These are phyloP conservation scores for Pipistrellus pipistrellus DNA, from an alignment of 2,797 vertebrate species.

Conservation along the genomic window DNA sequence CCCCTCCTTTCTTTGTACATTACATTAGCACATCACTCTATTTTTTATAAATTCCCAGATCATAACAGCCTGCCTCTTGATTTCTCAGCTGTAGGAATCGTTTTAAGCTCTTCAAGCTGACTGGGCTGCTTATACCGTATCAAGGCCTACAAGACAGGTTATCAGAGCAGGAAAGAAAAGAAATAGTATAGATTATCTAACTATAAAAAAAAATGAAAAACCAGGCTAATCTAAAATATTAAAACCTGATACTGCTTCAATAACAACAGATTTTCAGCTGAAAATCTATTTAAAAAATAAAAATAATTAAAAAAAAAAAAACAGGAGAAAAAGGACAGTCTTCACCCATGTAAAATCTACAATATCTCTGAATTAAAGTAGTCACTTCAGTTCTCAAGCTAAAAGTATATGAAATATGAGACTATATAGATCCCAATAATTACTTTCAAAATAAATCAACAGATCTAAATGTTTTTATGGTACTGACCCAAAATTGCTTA, in stretches of 20 bases:
- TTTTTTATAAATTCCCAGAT: slow-evolving; percentile 42
- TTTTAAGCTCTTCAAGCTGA: background rate
- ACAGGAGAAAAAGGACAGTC: background rate
- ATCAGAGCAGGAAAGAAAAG: background rate
- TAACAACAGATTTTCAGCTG: background rate
- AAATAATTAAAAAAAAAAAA: too few species aligned
- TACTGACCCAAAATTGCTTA: background rate
- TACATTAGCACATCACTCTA: background rate
- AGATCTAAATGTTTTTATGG: background rate
- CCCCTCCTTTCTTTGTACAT: background rate
- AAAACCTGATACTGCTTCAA: background rate
- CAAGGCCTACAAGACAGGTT: background rate
- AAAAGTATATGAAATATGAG: background rate
- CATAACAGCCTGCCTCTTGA: background rate
- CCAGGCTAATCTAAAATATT: background rate
- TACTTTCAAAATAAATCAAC: background rate
- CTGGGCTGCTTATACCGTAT: background rate
- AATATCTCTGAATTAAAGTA: background rate
- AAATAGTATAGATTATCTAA: background rate
- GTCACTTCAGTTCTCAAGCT: slow-evolving; percentile 6
- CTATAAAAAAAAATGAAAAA: background rate
- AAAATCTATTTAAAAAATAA: background rate
- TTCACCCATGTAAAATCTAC: background rate
- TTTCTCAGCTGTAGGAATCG: background rate
- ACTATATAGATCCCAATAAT: background rate